Conservation (phyloP, 2,113 vertebrate species). For the Grammomys surdaster region DNA sequence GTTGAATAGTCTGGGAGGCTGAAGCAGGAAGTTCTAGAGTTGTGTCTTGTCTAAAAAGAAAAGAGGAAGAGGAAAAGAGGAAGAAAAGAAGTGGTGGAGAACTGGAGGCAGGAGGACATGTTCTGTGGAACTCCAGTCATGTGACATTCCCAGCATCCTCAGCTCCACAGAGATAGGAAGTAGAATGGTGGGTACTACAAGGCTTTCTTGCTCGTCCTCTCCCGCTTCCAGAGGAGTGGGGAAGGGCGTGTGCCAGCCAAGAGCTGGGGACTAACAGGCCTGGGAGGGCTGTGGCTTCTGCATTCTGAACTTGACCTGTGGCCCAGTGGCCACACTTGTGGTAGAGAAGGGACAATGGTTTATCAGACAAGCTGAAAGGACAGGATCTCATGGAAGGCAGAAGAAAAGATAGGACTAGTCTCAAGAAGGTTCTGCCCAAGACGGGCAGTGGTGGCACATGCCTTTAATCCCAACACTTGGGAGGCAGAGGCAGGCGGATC, state of each 20-base stretch:
- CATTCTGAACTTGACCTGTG: not conserved
- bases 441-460: too few species aligned
- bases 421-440: not conserved
- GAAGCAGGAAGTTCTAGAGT: not conserved
- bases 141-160: too few species aligned
- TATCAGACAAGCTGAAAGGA: not conserved
- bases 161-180: not conserved
- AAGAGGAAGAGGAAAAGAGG: not conserved
- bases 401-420: not conserved
- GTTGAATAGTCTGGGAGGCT: not conserved
- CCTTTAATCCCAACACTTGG: too few species aligned
- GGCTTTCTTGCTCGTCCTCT: not conserved
- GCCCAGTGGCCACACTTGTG: not conserved
- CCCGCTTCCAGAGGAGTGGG: not conserved
- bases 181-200: not conserved
- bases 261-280: accelerated
- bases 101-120: not conserved
- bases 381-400: accelerated
- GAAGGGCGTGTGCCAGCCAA: not conserved
- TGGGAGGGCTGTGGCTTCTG: not conserved
- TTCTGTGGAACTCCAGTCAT: not conserved
- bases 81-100: too few species aligned
- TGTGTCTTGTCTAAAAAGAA: not conserved
- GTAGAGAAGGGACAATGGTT: not conserved
- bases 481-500: too few species aligned